Percentiles rank a stretch among this genome's conserved stretches.
These are phyloP conservation scores for Spinus olivaceus DNA, from an alignment of 2,797 vertebrate species.

Conservation along the genomic window DNA sequence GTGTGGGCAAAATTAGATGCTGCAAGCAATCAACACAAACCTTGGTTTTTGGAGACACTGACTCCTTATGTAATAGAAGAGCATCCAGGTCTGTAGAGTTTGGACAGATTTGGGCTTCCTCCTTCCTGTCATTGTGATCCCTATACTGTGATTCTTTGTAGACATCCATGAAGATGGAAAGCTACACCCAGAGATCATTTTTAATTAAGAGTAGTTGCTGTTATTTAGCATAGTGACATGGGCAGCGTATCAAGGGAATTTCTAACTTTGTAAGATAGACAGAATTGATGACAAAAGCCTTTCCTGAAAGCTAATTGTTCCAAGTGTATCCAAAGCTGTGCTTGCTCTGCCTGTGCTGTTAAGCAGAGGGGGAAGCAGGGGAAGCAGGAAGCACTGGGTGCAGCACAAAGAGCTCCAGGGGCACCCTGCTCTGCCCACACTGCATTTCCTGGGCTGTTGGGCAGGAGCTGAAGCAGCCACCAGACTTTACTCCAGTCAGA, in stretches of 20 bases:
- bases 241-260: neutral
- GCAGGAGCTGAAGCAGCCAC: neutral
- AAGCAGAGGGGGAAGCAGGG: neutral
- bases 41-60: neutral
- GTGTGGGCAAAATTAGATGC: neutral
- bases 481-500: neutral
- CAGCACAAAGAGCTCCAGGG: neutral
- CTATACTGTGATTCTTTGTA: neutral
- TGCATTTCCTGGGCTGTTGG: neutral
- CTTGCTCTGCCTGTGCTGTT: no score
- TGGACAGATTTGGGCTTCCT: neutral
- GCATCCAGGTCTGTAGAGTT: neutral
- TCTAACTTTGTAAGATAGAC: constrained; percentile 19
- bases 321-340: neutral
- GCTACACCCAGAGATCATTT: constrained; percentile 15
- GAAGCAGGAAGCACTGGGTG: neutral
- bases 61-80: neutral
- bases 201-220: constrained; percentile 52
- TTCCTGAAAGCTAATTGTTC: constrained; percentile 33
- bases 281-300: constrained; percentile 36
- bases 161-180: neutral
- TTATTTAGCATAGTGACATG: constrained; percentile 26
- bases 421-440: accelerated
- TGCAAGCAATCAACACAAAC: neutral
- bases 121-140: neutral